A percentile compares a stretch with the other conserved stretches of the same genome.
Evolutionary conservation across 1,140 invertebrate genomes (phyloP).

Genomic region (Aplysia californica): DNA sequence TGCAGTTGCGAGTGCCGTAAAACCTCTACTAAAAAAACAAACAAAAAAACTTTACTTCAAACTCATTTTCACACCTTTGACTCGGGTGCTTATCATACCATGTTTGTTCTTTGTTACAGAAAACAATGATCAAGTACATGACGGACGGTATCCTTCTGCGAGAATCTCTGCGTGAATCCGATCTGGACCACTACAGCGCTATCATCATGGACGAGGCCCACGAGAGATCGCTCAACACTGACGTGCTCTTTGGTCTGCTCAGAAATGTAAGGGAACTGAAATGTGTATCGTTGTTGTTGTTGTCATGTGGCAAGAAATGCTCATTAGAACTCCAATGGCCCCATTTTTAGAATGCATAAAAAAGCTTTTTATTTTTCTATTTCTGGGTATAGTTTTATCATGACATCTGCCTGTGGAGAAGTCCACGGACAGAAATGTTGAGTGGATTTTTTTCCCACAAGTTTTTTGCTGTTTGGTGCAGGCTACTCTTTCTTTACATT

Average conservation of each 20-base stretch:
- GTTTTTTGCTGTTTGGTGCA: too few species aligned
- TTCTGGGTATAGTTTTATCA: neutral
- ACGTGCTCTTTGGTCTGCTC: conserved; percentile 97
- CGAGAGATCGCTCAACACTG: conserved; percentile 96
- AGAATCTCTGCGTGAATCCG: conserved; percentile 93
- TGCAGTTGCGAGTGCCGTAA: too few species aligned
- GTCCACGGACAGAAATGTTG: too few species aligned
- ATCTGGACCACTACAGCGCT: conserved; percentile 95
- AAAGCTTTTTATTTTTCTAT: neutral
- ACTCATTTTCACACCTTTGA: too few species aligned
- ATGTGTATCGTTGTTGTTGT: neutral
- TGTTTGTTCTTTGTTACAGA: too few species aligned
- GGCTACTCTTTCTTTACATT: too few species aligned
- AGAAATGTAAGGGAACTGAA: conserved; percentile 82
- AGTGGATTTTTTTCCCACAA: too few species aligned
- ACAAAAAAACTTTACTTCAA: too few species aligned
- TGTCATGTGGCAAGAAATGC: neutral
- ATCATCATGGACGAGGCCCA: conserved; percentile 99
- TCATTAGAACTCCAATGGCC: neutral
- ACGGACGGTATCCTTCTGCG: conserved; percentile 97
- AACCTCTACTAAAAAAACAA: too few species aligned
- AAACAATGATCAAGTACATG: conserved; percentile 93
- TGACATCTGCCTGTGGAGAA: neutral
- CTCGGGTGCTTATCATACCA: too few species aligned
- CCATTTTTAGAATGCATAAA: neutral